Conservation (phyloP, 2,113 vertebrate genomes). For the Fregetta grallaria region DNA sequence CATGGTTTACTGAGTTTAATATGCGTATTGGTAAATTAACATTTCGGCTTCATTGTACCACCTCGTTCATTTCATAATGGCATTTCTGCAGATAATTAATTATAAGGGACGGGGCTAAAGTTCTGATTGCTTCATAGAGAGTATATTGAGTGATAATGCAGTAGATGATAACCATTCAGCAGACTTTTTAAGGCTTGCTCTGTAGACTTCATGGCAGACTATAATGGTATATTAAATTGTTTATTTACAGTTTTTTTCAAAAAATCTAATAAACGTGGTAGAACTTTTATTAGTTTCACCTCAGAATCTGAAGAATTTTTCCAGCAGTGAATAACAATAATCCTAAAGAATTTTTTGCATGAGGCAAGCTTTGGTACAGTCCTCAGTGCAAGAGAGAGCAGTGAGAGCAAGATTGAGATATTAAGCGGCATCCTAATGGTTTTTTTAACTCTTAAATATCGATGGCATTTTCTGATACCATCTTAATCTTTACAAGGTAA, state of each 20-base stretch:
- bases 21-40: constrained; percentile 67
- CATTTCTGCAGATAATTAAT: constrained; percentile 45
- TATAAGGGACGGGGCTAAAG: background rate
- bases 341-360: background rate
- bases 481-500: constrained; percentile 84
- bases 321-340: background rate
- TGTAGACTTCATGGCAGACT: background rate
- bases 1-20: constrained; percentile 46
- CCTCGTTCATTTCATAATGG: constrained; percentile 19
- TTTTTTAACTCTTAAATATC: background rate
- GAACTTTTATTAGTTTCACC: background rate
- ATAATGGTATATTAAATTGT: background rate
- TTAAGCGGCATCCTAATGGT: background rate
- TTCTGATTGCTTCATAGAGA: background rate
- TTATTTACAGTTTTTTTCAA: background rate
- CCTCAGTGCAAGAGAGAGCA: background rate
- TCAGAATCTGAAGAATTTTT: background rate
- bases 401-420: background rate
- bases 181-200: background rate
- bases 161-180: background rate
- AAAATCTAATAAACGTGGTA: background rate
- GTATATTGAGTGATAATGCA: background rate
- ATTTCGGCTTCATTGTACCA: constrained; percentile 70
- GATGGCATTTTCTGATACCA: background rate
- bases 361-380: background rate